Evolutionary conservation across 1,140 invertebrate species (phyloP).

Genomic region (Micrasema longulum): DNA sequence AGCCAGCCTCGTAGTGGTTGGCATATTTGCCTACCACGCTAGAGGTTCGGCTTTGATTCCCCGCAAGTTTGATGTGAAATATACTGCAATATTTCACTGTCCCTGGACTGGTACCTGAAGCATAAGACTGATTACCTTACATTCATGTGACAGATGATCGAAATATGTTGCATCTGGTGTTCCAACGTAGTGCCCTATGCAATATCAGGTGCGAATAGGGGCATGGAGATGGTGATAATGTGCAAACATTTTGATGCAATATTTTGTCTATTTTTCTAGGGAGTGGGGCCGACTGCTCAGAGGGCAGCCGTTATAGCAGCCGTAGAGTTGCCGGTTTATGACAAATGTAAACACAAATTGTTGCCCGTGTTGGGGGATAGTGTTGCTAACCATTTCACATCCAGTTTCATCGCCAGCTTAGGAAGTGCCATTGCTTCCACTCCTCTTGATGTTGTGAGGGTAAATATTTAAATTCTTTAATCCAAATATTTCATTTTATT

Average conservation of each 20-base stretch:
- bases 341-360: conserved; percentile 87
- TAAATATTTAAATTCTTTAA: no score
- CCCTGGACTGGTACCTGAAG: no score
- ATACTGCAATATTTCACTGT: no score
- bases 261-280: conserved; percentile 67
- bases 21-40: not conserved
- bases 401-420: conserved; percentile 91
- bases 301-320: conserved; percentile 92
- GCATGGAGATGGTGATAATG: no score
- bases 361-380: conserved; percentile 81
- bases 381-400: conserved; percentile 89
- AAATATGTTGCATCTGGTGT: no score
- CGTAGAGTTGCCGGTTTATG: conserved; percentile 94
- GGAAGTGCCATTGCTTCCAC: conserved; percentile 93
- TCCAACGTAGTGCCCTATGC: no score
- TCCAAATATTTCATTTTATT: no score
- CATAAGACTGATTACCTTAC: no score
- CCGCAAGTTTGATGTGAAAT: not conserved
- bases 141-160: no score
- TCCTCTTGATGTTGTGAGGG: conserved; percentile 94
- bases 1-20: no score
- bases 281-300: conserved; percentile 91
- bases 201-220: no score
- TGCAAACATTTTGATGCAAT: conserved; percentile 1
- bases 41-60: not conserved